phyloP scores from a whole-genome alignment of 2,888 invertebrate species.

The Sarcophaga rosellei region DNA sequence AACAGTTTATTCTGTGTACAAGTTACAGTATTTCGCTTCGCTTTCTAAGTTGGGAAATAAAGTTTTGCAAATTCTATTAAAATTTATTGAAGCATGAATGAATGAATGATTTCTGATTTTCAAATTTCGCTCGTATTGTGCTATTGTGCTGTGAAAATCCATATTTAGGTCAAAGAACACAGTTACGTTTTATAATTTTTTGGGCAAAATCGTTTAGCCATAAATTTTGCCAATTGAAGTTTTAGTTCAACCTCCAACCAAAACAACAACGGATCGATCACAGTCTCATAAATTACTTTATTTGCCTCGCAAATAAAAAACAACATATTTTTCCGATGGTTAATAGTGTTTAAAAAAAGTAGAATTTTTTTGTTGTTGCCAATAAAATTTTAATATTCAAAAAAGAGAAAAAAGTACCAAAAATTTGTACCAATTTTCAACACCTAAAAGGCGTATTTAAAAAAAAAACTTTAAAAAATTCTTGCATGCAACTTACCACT shows the following conservation, averaged over 20 bases:
- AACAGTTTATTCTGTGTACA: too few species aligned
- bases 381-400: slow-evolving; percentile 10
- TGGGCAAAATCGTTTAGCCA: slow-evolving; percentile 31
- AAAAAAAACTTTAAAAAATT: slow-evolving; percentile 31
- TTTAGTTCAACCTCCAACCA: slow-evolving; percentile 63
- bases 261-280: slow-evolving; percentile 3
- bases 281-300: slow-evolving; percentile 64
- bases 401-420: neutral
- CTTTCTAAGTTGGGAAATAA: neutral
- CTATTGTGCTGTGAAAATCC: too few species aligned
- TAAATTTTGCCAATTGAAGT: slow-evolving; percentile 58
- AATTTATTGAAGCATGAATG: slow-evolving; percentile 55
- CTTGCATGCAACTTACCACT: slow-evolving; percentile 53
- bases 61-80: slow-evolving; percentile 9
- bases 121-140: slow-evolving; percentile 8
- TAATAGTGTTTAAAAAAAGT: slow-evolving; percentile 19
- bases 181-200: slow-evolving; percentile 15
- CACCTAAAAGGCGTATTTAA: slow-evolving; percentile 65
- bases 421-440: slow-evolving; percentile 64
- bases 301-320: neutral
- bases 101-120: slow-evolving; percentile 22
- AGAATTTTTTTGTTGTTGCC: slow-evolving; percentile 34
- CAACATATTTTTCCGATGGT: too few species aligned
- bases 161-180: slow-evolving; percentile 52
- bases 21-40: neutral